Evolutionary conservation across 2,888 invertebrate genomes (phyloP).

Genomic region (Balanococcus diminutus): DNA sequence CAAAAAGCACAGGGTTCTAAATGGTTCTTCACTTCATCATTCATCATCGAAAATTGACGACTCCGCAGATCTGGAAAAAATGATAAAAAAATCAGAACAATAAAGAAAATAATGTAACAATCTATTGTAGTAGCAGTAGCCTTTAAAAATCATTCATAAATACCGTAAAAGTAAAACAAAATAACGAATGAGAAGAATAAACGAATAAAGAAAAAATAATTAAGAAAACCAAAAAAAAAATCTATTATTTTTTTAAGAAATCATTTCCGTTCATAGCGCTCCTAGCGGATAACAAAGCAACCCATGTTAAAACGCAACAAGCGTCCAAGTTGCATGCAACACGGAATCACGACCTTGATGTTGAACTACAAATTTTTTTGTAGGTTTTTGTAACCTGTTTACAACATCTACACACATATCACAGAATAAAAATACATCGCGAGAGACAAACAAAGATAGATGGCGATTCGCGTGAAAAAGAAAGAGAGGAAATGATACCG

Average conservation of each 20-base stretch:
- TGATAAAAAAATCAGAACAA: too few species aligned
- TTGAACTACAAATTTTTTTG: constrained; percentile 39
- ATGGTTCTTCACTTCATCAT: too few species aligned
- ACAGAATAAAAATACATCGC: constrained; percentile 39
- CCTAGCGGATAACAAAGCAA: not conserved
- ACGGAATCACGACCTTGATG: constrained; percentile 27
- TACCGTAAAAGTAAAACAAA: too few species aligned
- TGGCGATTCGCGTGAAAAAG: not conserved
- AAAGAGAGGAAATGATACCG: constrained; percentile 21
- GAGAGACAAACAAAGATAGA: constrained; percentile 39
- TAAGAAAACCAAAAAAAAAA: not conserved
- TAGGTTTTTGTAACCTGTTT: constrained; percentile 44
- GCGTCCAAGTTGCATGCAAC: constrained; percentile 6
- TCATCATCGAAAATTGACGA: too few species aligned
- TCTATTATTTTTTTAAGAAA: too few species aligned
- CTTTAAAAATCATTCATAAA: too few species aligned
- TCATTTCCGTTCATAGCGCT: not conserved
- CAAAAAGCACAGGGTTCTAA: too few species aligned
- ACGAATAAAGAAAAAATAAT: not conserved
- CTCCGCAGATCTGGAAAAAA: too few species aligned
- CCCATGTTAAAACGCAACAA: not conserved
- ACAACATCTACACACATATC: constrained; percentile 36
- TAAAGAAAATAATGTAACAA: too few species aligned
- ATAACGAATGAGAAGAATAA: too few species aligned
- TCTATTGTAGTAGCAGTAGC: too few species aligned